Base-by-base conservation (phyloP, 2,113 vertebrate species). In the Silurus asotus region DNA sequence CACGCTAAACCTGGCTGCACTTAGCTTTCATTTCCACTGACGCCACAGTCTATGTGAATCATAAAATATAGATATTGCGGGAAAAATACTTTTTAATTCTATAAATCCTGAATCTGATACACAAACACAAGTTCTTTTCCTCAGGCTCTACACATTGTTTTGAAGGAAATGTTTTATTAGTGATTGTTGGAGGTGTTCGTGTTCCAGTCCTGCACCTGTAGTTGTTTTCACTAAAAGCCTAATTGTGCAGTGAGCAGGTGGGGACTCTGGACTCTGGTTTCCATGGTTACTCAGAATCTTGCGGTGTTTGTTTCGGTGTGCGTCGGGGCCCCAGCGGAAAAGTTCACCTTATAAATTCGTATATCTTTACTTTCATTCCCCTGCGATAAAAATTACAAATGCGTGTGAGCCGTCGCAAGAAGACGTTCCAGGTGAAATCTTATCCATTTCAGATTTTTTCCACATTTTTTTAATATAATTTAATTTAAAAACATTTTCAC, bases 171-270 rank as follows among this genome's bases (percentile, higher is more conserved):
- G 17, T 51, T 51, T 11, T 51, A 56, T 14, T 77, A 25, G 23
- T 79, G 25, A 61, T 11, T 74, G 11, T 10, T 70, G 70, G 19
- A 74, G 37, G 37, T 74, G 70, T 23, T 20, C 8, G 17, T 20
- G 19, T 55, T 15, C 55, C n/a, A 69, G n/a, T 28, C 8, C 49
- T 82, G 19, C 23, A 64, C 53, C 49, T 56, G 10, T 64, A 20
- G 20, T 77, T 84, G 84, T 82, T 86, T 76, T 87, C 13, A 55
- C 8, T 51, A 77, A 83, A 75, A 58, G 56, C 17, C 56, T 58
- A 11, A 58, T 58, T 58, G 14, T 58, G 14, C 56, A 17, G 37
- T 37, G 37, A 37, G 37, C 37, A 37, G 37, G 37, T 37, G 37
- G 37, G 37, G 37, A 37, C 37, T 37, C 37, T 37, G 37, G 37